Evolutionary conservation across 2,113 vertebrate genomes (phyloP), one percentile per base, ranked within the genome.

Genomic region (Microtus pennsylvanicus): DNA sequence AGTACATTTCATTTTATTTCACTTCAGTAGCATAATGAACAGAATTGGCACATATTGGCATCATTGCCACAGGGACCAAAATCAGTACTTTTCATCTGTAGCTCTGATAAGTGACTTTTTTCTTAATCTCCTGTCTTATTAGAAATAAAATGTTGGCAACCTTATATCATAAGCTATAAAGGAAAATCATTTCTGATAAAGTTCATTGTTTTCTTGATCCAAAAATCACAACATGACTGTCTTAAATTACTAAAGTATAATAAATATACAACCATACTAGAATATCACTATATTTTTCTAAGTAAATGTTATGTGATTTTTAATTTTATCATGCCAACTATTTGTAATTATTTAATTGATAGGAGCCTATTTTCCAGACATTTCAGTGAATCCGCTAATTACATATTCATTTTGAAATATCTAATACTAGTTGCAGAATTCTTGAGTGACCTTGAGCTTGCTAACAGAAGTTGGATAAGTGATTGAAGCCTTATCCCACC

Each of bases 281-380:
- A 17, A 65, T 50, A 22, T 10, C 65, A 47, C 12, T 67, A n/a
- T 87, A 35, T 83, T 90, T 87, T 65, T 63, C 55, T 45, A 33
- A 52, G 21, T 0, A 89, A 77, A 77, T 33, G 35, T 67, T 89
- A 22, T 89, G 10, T 81, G 50, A n/a, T 78, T 93, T 2, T 50
- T 70, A 83, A 50, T 67, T 52, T 52, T n/a, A 22, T 81, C 1
- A 77, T 77, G 5, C 52, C 82, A 93, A 45, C 86, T 83, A 70
- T 61, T 5, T 82, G 4, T 1, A 14, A 35, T 90, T 81, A 89
- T 50, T 92, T 93, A 86, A 76, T 93, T 91, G 72, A 72, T n/a
- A 85, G 26, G 11, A 11, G 35, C 1, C 13, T 78, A 24, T 86
- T 63, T 4, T 19, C 3, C 61, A 87, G 81, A 83, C 1, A 87